phyloP scores from a whole-genome alignment of 2,113 vertebrate genomes.

The Pelusios castaneus region DNA sequence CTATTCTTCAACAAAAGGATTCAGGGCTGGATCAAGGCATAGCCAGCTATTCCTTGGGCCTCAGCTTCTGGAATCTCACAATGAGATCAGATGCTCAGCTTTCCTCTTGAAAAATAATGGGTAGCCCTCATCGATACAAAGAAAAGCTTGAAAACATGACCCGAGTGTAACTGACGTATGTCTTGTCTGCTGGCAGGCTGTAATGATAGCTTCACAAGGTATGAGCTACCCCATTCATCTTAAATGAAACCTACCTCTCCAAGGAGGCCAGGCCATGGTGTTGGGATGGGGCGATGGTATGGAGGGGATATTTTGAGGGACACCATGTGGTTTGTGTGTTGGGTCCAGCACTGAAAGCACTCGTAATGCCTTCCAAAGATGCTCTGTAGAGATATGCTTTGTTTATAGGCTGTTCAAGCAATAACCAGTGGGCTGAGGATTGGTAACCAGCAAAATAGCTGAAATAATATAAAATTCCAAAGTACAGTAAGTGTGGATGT shows the following conservation, averaged over 20 bases:
- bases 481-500: conserved; percentile 39
- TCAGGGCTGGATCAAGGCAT: background rate
- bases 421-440: conserved; percentile 39
- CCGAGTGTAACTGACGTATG: background rate
- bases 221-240: background rate
- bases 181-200: fast-evolving
- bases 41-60: background rate
- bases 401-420: conserved; percentile 14
- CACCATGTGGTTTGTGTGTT: background rate
- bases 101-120: background rate
- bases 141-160: background rate
- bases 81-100: fast-evolving
- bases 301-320: background rate
- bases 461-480: conserved; percentile 52
- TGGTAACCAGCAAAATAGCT: conserved; percentile 38
- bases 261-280: background rate
- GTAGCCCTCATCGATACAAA: background rate
- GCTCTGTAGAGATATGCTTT: background rate
- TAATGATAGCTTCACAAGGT: background rate
- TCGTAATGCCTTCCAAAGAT: background rate
- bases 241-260: background rate
- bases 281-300: fast-evolving
- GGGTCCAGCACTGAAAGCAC: background rate
- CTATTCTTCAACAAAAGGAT: background rate
- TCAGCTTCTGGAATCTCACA: background rate